These are phyloP conservation scores for Conus ventricosus DNA, from an alignment of 1,140 invertebrate genomes.

Conservation along the genomic window DNA sequence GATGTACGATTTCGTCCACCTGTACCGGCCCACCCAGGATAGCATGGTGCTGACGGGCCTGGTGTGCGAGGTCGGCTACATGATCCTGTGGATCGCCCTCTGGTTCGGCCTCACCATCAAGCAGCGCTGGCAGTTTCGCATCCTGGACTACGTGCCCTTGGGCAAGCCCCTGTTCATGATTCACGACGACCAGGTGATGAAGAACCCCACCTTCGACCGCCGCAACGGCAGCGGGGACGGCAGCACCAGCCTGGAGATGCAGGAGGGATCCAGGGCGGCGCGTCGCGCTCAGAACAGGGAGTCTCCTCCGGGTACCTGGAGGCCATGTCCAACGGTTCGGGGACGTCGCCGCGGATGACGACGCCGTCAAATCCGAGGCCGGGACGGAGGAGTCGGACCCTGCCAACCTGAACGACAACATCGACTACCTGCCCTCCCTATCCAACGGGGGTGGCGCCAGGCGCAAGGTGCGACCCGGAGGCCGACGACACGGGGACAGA, in stretches of 20 bases:
- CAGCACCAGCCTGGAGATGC: not conserved
- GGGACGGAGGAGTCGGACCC: too few relatives aligned
- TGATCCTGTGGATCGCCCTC: constrained; percentile 63
- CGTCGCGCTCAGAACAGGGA: constrained; percentile 28
- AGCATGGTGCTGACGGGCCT: constrained; percentile 56
- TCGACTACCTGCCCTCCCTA: too few relatives aligned
- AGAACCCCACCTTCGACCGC: constrained; percentile 51
- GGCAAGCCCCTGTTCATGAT: constrained; percentile 54
- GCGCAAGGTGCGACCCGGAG: too few relatives aligned
- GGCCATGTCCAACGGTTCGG: constrained; percentile 20
- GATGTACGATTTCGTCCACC: constrained; percentile 58
- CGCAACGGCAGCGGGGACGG: constrained; percentile 1
- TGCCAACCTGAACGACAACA: too few relatives aligned
- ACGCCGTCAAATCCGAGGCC: constrained; percentile 42
- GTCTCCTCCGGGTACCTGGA: constrained; percentile 43
- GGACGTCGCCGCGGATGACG: constrained; percentile 38
- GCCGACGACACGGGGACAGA: too few relatives aligned
- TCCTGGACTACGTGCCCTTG: constrained; percentile 63
- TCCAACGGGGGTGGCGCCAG: too few relatives aligned
- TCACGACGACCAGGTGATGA: constrained; percentile 51
- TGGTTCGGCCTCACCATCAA: constrained; percentile 67
- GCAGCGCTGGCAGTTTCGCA: constrained; percentile 66
- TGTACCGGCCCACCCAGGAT: constrained; percentile 58
- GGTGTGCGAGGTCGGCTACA: constrained; percentile 60
- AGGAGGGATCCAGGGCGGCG: not conserved